Base-by-base conservation (phyloP, 2,888 invertebrate genomes). In the Ecdyonurus torrentis region DNA sequence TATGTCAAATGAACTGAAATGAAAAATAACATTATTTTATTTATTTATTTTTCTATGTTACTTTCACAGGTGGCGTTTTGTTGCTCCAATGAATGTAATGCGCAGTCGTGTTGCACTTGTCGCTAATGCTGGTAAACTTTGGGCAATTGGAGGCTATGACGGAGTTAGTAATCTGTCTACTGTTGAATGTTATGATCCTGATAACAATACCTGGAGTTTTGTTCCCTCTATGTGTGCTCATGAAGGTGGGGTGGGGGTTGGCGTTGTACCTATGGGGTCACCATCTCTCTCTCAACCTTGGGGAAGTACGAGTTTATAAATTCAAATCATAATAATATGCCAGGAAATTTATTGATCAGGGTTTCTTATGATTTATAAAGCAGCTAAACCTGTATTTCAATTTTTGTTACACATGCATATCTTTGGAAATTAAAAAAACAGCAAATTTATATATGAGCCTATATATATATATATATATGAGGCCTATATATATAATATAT, bases 181-280 rank as follows among this genome's bases (percentile, higher is more conserved):
- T 0, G 88, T 91, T n/a, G 92, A 92, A 74, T 83, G 88, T 10
- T 92, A 90, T 70, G 86, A 90, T 73, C 88, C 90, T 1, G 77
- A 79, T 67, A 78, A 76, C 2, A 83, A 90, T 71, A 77, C 77
- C 23, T 91, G 90, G 91, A 80, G 79, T 2, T 86, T 85, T 71
- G 85, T 84, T 19, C 81, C 86, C 1, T 78, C 86, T 0, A 91
- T 91, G 90, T 83, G 85, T 68, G 89, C 87, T 1, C 92, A 92
- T 72, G 91, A 91, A 72, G 92, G 91, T 1, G 91, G 91, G 1
- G 91, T 92, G 0, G 91, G 91, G n/a, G 86, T 90, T 23, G 91
- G 90, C 0, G 90, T 91, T 2, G 84, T 91, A 68, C 85, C 86
- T 63, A 77, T 78, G 23, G 55, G n/a, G 15, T 55, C 55, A 5